Conservation (phyloP, 2,797 vertebrate genomes). For the Cichlasoma orientale region DNA sequence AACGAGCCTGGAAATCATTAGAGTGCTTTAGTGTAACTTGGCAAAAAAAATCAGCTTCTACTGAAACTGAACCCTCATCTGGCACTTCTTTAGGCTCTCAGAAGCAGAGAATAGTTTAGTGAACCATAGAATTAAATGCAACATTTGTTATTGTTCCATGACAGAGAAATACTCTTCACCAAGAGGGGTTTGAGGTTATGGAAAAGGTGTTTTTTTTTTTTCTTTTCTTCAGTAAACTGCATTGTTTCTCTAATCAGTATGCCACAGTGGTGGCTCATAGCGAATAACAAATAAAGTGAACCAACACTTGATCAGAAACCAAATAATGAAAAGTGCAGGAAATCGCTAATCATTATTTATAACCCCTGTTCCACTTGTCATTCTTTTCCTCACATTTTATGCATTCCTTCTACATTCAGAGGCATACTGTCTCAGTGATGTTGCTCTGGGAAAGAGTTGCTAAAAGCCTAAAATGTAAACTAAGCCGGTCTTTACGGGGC, state of each 20-base stretch:
- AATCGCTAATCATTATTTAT: neutral
- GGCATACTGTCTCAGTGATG: neutral
- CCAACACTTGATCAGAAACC: neutral
- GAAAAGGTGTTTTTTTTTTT: neutral
- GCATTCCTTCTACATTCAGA: neutral
- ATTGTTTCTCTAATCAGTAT: neutral
- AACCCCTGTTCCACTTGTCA: neutral
- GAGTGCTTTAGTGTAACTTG: neutral
- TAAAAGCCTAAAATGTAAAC: conserved; percentile 33
- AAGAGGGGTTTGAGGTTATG: neutral
- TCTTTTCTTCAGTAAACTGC: conserved; percentile 3
- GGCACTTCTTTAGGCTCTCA: neutral
- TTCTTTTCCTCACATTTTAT: neutral
- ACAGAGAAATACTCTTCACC: neutral
- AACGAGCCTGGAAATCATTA: conserved; percentile 56
- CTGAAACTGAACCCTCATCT: conserved; percentile 10
- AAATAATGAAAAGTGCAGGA: neutral
- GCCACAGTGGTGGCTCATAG: neutral
- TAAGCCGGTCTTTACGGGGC: neutral
- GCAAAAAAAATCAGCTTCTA: neutral
- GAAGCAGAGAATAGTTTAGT: neutral
- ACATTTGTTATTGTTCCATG: neutral
- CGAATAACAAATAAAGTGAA: neutral
- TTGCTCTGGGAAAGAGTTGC: neutral
- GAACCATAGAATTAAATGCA: neutral